Evolutionary conservation across 2,888 invertebrate species (phyloP).

Genomic region (Aleiodes alternator): DNA sequence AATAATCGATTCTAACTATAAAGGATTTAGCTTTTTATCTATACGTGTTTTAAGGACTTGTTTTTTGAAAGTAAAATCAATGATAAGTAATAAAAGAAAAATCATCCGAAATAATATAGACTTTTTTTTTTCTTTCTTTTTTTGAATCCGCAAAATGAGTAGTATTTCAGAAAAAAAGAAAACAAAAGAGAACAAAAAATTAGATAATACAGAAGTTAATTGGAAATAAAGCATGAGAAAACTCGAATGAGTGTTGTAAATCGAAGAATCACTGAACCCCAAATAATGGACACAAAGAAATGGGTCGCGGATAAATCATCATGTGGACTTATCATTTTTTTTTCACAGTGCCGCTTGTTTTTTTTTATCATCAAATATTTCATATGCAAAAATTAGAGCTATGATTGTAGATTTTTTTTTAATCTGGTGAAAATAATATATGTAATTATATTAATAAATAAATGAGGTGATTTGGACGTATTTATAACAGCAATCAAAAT

Average conservation of each 20-base stretch:
- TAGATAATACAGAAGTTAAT: constrained; percentile 52
- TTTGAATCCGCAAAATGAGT: too few relatives aligned
- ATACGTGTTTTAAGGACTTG: too few relatives aligned
- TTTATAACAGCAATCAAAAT: too few relatives aligned
- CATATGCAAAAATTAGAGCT: background rate
- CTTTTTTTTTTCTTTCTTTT: background rate
- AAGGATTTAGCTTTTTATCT: constrained; percentile 1
- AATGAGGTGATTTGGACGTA: too few relatives aligned
- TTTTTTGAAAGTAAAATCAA: too few relatives aligned
- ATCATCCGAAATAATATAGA: too few relatives aligned
- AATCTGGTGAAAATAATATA: background rate
- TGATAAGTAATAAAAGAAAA: too few relatives aligned
- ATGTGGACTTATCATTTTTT: constrained; percentile 22
- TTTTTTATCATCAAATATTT: background rate
- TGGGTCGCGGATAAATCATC: constrained; percentile 14
- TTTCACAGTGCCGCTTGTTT: constrained; percentile 48
- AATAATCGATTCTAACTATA: constrained; percentile 67
- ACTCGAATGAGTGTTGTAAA: too few relatives aligned
- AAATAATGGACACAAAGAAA: constrained; percentile 57
- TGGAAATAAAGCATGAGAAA: constrained; percentile 31
- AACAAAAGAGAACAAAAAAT: constrained; percentile 44
- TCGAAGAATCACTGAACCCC: constrained; percentile 67
- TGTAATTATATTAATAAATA: too few relatives aligned
- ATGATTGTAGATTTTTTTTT: constrained; percentile 2
- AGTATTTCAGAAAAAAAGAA: constrained; percentile 39